Percentiles rank a stretch among this genome's conserved stretches.
Conservation (phyloP, 2,888 invertebrate species). For the Phaonia tiefii region DNA sequence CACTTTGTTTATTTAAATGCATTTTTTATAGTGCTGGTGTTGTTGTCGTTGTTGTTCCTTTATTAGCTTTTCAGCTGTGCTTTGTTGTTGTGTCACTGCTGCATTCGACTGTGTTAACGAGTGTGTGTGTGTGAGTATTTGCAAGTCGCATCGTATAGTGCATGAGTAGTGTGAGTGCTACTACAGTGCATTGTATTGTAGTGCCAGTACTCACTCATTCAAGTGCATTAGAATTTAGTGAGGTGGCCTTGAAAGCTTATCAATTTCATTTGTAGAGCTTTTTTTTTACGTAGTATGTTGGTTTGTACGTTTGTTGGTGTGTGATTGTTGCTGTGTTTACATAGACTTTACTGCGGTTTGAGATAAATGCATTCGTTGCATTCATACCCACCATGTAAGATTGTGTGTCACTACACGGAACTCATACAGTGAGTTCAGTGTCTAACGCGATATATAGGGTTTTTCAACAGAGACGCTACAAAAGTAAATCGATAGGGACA, state of each 20-base stretch:
- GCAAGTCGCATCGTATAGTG: conserved; percentile 24
- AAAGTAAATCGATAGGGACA: no score
- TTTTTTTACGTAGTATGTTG: conserved; percentile 64
- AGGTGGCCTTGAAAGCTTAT: conserved; percentile 73
- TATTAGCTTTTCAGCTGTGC: conserved; percentile 24
- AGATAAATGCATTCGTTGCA: conserved; percentile 57
- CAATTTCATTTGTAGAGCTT: conserved; percentile 67
- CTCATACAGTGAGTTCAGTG: no score
- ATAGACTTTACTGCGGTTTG: conserved; percentile 61
- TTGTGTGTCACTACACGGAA: no score
- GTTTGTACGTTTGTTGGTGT: no score
- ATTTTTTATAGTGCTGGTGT: conserved; percentile 40
- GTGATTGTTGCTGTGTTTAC: conserved; percentile 43
- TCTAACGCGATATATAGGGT: no score
- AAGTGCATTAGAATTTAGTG: conserved; percentile 60
- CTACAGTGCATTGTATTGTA: not conserved
- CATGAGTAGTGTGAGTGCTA: conserved; percentile 3
- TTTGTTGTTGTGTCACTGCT: no score
- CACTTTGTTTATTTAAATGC: conserved; percentile 39
- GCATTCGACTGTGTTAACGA: no score
- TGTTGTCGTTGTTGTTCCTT: conserved; percentile 33
- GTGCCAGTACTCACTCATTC: conserved; percentile 55
- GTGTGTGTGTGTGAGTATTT: not conserved
- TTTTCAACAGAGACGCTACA: no score
- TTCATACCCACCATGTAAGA: no score